Percentiles rank a stretch among this genome's conserved stretches.
Evolutionary conservation across 1,140 invertebrate genomes (phyloP).

Genomic region (Orius laevigatus): DNA sequence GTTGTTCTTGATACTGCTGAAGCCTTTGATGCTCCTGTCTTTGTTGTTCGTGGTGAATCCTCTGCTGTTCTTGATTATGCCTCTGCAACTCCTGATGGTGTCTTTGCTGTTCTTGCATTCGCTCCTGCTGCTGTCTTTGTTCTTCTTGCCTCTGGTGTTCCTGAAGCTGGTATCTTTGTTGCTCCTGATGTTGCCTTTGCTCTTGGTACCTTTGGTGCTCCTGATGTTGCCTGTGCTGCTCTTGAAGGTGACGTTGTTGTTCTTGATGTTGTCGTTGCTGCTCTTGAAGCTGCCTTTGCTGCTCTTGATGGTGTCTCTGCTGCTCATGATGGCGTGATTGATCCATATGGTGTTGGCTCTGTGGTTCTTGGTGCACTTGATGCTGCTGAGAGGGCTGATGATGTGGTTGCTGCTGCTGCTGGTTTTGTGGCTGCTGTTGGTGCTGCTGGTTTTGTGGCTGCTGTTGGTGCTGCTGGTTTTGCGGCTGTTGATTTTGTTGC

Average conservation of each 20-base stretch:
- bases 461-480: slow-evolving; percentile 16
- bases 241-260: slow-evolving; percentile 1
- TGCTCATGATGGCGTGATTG: slow-evolving; percentile 28
- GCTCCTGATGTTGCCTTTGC: not conserved
- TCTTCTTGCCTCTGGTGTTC: slow-evolving; percentile 6
- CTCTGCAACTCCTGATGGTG: slow-evolving; percentile 11
- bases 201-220: not conserved
- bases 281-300: slow-evolving; percentile 22
- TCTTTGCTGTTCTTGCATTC: not conserved
- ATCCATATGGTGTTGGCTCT: not conserved
- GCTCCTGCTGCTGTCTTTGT: not conserved
- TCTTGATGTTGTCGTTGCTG: slow-evolving; percentile 12
- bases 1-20: slow-evolving; percentile 7
- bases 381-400: slow-evolving; percentile 7
- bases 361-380: slow-evolving; percentile 14
- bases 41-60: slow-evolving; percentile 9
- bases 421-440: slow-evolving; percentile 6
- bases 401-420: slow-evolving; percentile 9
- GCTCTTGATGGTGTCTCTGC: slow-evolving; percentile 21
- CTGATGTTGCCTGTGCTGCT: slow-evolving; percentile 3
- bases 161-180: slow-evolving; percentile 1
- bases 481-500: slow-evolving; percentile 11
- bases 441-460: slow-evolving; percentile 14
- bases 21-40: not conserved
- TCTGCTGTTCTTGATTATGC: slow-evolving; percentile 7